Percentiles rank a stretch among this genome's conserved stretches.
These are phyloP conservation scores for Chroicocephalus ridibundus DNA, from an alignment of 2,113 vertebrate species.

Conservation along the genomic window DNA sequence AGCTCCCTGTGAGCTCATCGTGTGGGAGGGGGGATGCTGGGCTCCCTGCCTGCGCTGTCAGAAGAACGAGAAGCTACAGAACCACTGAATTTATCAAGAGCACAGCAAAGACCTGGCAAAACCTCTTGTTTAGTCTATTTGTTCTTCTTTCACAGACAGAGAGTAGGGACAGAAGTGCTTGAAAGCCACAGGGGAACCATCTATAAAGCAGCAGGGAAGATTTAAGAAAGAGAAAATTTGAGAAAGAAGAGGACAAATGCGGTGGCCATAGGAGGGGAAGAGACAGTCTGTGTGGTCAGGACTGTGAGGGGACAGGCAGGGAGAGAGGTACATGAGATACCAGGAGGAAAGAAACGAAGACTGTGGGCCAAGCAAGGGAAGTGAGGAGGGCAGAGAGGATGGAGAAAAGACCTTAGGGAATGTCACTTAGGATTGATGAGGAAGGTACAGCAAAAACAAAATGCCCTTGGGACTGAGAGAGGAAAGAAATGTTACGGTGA, in stretches of 20 bases:
- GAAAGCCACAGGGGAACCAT: background rate
- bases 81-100: background rate
- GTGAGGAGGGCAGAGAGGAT: background rate
- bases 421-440: background rate
- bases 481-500: background rate
- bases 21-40: conserved; percentile 29
- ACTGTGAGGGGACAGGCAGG: background rate
- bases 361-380: background rate
- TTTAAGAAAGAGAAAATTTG: background rate
- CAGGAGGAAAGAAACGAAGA: background rate
- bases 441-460: background rate
- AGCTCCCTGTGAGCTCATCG: conserved; percentile 52
- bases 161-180: background rate
- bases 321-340: background rate
- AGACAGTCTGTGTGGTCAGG: background rate
- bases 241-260: background rate
- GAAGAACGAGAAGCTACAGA: background rate
- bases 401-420: background rate
- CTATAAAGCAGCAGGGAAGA: background rate
- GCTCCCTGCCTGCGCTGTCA: conserved; percentile 10
- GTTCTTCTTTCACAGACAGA: background rate
- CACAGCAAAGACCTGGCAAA: conserved; percentile 19
- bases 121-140: background rate
- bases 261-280: background rate
- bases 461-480: background rate